Evolutionary conservation across 2,888 invertebrate species (phyloP).

Genomic region (Sycophila texana): DNA sequence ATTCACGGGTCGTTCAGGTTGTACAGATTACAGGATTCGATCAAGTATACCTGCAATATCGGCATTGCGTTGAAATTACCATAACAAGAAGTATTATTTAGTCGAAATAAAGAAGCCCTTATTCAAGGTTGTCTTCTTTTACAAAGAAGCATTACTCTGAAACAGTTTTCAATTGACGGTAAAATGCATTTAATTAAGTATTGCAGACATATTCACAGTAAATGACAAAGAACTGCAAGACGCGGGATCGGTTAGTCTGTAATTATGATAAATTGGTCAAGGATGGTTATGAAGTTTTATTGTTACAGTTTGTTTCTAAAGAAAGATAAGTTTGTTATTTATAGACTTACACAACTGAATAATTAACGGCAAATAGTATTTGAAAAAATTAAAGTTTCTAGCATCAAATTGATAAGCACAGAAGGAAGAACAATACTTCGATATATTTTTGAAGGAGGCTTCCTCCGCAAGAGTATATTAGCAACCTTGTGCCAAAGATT

Average conservation of each 20-base stretch:
- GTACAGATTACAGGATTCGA: background rate
- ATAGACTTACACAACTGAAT: no score
- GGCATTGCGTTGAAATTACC: background rate
- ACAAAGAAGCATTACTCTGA: background rate
- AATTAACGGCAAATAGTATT: no score
- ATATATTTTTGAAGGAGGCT: no score
- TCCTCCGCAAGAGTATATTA: background rate
- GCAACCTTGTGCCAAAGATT: constrained; percentile 10
- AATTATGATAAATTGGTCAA: constrained; percentile 45
- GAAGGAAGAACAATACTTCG: no score
- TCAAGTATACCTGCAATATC: background rate
- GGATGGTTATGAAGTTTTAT: constrained; percentile 31
- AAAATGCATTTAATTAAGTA: background rate
- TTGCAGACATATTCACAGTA: background rate
- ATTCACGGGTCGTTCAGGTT: background rate
- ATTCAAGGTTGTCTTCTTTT: background rate
- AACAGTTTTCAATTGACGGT: background rate
- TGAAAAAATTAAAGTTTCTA: no score
- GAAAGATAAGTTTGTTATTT: no score
- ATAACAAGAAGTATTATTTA: no score
- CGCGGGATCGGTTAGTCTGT: constrained; percentile 11
- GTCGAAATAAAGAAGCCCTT: no score
- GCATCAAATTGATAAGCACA: no score
- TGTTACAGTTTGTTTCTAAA: constrained; percentile 11
- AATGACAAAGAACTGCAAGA: constrained; percentile 18